Conservation (phyloP, 2,113 vertebrate species). For the Macroglossus sobrinus region DNA sequence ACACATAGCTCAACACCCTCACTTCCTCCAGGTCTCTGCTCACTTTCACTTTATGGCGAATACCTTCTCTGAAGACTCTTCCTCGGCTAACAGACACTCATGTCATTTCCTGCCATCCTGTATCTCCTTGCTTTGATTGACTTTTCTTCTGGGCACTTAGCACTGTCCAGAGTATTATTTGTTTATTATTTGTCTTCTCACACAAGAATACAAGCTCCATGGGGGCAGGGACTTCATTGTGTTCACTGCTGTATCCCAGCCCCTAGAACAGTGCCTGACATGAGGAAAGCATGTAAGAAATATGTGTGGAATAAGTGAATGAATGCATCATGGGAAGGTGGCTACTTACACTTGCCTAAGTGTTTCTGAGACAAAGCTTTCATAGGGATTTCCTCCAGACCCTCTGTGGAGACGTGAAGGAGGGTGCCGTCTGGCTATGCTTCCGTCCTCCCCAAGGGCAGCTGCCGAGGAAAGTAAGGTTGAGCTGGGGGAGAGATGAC, state of each 20-base stretch:
- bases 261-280: neutral
- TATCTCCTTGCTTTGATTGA: neutral
- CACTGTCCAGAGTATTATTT: neutral
- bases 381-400: neutral
- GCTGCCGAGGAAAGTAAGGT: neutral
- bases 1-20: neutral
- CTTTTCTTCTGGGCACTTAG: neutral
- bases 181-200: neutral
- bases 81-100: neutral
- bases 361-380: neutral
- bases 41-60: neutral
- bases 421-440: neutral
- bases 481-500: neutral
- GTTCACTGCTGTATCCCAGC: neutral
- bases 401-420: neutral
- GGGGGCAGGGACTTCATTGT: neutral
- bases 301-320: neutral
- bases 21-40: neutral
- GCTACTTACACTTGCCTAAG: neutral
- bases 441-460: neutral
- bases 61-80: neutral
- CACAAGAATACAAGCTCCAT: neutral
- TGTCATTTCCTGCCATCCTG: neutral
- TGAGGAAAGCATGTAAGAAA: neutral
- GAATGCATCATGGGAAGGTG: neutral